Percentiles rank a stretch among this genome's conserved stretches.
Conservation (phyloP, 2,797 vertebrate genomes). For the Acridotheres tristis region DNA sequence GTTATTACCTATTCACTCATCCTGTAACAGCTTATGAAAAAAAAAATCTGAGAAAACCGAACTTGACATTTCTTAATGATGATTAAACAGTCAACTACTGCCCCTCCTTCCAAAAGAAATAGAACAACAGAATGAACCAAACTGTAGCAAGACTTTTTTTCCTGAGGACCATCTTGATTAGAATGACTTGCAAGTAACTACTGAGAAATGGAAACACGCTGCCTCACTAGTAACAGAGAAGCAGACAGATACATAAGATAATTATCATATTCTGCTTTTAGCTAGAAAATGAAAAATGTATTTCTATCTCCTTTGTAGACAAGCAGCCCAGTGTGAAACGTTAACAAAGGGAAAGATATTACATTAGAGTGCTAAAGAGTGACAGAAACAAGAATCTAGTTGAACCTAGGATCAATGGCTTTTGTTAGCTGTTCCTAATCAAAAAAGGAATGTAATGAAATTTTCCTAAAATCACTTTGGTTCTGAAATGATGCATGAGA, state of each 20-base stretch:
- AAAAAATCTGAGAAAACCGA: not conserved
- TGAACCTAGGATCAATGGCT: not conserved
- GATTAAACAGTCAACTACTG: not conserved
- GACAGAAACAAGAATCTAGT: not conserved
- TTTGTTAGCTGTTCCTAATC: not conserved
- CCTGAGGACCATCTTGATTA: not conserved
- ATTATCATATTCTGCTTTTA: not conserved
- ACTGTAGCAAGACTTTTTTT: not conserved
- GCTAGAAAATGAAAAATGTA: not conserved
- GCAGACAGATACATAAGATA: not conserved
- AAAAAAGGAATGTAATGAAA: not conserved
- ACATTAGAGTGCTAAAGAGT: not conserved
- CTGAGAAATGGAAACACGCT: not conserved
- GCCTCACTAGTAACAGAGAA: not conserved
- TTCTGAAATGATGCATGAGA: not conserved
- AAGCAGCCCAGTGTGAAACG: not conserved
- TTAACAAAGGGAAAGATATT: not conserved
- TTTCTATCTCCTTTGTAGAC: not conserved
- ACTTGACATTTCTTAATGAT: slow-evolving; percentile 10
- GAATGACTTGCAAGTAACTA: not conserved
- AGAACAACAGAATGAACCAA: slow-evolving; percentile 11
- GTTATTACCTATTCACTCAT: not conserved
- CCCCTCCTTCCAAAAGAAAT: not conserved
- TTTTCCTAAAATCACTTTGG: not conserved
- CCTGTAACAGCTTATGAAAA: not conserved